Evolutionary conservation across 1,140 invertebrate species (phyloP).

Genomic region (fruit fly (Drosophila melanogaster)): Release_6_plus_ISO1_MT NT_037436.4:22144001-22144500

Average conservation of each 20-base stretch:
- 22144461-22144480: neutral
- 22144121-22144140: slow-evolving; percentile 1
- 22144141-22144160: neutral
- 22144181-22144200: too few relatives aligned
- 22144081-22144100: slow-evolving; percentile 27
- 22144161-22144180: too few relatives aligned
- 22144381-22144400: slow-evolving; percentile 46
- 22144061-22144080: slow-evolving; percentile 20
- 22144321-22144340: slow-evolving; percentile 18
- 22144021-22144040: slow-evolving; percentile 24
- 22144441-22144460: slow-evolving; percentile 23
- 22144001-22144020: slow-evolving; percentile 10
- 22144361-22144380: slow-evolving; percentile 14
- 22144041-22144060: slow-evolving; percentile 31
- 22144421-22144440: slow-evolving; percentile 62
- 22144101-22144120: slow-evolving; percentile 17
- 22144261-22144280: neutral
- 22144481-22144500: too few relatives aligned
- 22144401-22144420: slow-evolving; percentile 76
- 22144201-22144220: neutral
- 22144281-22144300: neutral
- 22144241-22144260: neutral
- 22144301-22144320: neutral
- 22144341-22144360: slow-evolving; percentile 4
- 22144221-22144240: neutral